phyloP scores from a whole-genome alignment of 1,140 invertebrate species.

The Aphis craccivora region DNA sequence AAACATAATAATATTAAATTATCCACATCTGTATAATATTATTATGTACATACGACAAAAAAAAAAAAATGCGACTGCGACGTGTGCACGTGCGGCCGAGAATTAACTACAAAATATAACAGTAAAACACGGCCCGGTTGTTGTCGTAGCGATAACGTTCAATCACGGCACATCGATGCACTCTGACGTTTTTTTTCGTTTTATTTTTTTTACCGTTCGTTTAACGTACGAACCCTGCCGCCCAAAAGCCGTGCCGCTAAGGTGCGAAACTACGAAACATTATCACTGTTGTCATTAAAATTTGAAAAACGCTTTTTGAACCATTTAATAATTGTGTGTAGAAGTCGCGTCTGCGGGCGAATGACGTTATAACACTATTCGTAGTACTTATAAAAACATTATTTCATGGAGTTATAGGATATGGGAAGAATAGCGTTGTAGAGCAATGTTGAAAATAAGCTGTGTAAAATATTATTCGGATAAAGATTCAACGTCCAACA shows the following conservation, averaged over 20 bases:
- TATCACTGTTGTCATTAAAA: not conserved
- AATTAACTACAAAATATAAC: not conserved
- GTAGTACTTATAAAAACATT: too few species aligned
- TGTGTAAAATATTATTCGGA: too few species aligned
- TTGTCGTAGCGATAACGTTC: not conserved
- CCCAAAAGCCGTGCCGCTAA: not conserved
- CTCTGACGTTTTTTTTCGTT: not conserved
- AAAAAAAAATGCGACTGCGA: not conserved
- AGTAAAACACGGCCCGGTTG: not conserved
- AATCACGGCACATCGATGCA: not conserved
- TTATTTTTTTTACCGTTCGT: not conserved
- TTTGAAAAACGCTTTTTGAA: not conserved
- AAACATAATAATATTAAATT: conserved; percentile 11
- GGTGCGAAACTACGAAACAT: not conserved
- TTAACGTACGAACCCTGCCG: not conserved
- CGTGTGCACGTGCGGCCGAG: not conserved
- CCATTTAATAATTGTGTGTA: not conserved
- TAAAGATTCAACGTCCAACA: too few species aligned
- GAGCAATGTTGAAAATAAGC: too few species aligned
- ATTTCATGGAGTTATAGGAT: too few species aligned
- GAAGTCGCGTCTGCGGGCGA: too few species aligned
- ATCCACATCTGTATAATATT: not conserved
- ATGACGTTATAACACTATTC: too few species aligned
- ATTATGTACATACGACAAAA: not conserved
- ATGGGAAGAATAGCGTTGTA: too few species aligned